A percentile compares a stretch with the other conserved stretches of the same genome.
Evolutionary conservation across 2,113 vertebrate species (phyloP).

Genomic region (Coturnix japonica): DNA sequence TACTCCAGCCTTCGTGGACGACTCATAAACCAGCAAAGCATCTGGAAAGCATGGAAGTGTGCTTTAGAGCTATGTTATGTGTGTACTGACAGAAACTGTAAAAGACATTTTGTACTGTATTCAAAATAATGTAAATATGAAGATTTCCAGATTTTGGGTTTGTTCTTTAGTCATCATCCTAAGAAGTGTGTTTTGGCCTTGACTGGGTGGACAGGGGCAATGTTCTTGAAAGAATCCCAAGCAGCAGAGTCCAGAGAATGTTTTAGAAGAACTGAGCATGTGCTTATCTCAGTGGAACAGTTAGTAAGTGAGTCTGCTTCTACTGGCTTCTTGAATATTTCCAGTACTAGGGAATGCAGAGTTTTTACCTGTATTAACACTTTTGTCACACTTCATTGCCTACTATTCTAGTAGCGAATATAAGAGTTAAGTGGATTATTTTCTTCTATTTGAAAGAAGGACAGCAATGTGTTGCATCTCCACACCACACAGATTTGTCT

Average conservation of each 20-base stretch:
- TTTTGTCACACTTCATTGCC: not conserved
- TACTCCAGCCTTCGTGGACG: not conserved
- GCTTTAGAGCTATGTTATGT: not conserved
- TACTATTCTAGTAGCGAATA: not conserved
- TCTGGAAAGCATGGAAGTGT: not conserved
- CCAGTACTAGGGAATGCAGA: not conserved
- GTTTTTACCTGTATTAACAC: not conserved
- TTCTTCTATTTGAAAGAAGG: not conserved
- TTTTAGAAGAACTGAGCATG: not conserved
- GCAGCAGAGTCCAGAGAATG: fast-evolving
- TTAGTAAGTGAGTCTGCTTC: not conserved
- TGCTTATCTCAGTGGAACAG: not conserved
- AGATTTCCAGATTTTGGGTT: not conserved
- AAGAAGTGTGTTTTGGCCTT: not conserved
- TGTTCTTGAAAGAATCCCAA: not conserved
- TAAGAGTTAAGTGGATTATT: not conserved
- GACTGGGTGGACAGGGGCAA: not conserved
- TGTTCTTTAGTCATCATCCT: not conserved
- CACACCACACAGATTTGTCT: not conserved
- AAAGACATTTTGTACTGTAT: not conserved
- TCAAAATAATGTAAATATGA: not conserved
- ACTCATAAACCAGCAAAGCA: not conserved
- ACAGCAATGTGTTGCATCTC: not conserved
- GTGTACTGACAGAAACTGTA: not conserved
- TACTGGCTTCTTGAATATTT: not conserved